These are phyloP conservation scores for Araneus ventricosus DNA, from an alignment of 1,140 invertebrate genomes.

Conservation along the genomic window DNA sequence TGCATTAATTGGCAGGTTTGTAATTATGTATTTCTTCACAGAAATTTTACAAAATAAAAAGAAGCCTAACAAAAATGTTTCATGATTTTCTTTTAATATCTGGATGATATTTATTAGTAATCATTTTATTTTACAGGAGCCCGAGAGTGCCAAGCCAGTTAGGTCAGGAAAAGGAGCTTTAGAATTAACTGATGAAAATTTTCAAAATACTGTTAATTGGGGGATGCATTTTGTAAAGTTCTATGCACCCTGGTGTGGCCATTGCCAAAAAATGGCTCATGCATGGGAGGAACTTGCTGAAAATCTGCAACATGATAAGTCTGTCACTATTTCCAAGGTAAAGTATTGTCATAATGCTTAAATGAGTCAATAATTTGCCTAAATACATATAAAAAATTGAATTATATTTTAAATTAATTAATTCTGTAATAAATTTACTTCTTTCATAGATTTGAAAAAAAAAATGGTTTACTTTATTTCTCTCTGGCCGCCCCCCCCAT, in stretches of 20 bases:
- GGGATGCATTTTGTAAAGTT: constrained; percentile 91
- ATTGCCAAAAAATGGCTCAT: constrained; percentile 88
- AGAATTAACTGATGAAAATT: constrained; percentile 87
- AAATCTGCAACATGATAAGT: constrained; percentile 83
- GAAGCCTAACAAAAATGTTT: no score
- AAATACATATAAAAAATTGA: neutral
- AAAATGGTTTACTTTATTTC: no score
- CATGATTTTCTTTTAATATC: no score
- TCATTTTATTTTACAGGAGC: constrained; percentile 1
- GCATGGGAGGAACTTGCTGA: constrained; percentile 87
- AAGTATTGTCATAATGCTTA: neutral
- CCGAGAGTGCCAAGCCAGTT: neutral
- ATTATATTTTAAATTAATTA: no score
- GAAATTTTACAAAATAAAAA: no score
- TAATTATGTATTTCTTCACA: no score
- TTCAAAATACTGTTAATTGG: constrained; percentile 84
- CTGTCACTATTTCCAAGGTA: constrained; percentile 85
- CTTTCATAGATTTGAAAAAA: no score
- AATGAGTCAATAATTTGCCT: neutral
- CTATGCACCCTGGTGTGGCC: constrained; percentile 92
- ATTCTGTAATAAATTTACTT: no score
- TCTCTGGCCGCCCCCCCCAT: no score
- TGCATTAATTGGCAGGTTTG: no score
- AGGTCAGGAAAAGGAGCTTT: constrained; percentile 80
- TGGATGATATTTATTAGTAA: no score